phyloP scores from a whole-genome alignment of 2,113 vertebrate species.

The Callocephalon fimbriatum region DNA sequence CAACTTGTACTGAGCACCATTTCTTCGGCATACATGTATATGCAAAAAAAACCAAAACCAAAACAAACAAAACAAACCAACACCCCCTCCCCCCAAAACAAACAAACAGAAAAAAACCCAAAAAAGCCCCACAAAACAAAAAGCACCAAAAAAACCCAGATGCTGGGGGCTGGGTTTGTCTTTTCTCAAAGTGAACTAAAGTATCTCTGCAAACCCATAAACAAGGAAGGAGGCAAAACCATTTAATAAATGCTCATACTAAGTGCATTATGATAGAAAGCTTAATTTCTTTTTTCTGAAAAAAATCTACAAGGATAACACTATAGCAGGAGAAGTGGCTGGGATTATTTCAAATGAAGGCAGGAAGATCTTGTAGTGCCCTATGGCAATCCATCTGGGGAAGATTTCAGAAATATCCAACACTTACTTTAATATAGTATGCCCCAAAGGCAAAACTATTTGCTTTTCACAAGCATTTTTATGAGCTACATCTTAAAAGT shows the following conservation, averaged over 20 bases:
- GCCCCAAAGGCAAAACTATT: constrained; percentile 67
- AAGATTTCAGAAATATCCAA: constrained; percentile 40
- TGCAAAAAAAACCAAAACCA: too few species aligned
- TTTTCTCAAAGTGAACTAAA: neutral
- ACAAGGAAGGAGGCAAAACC: neutral
- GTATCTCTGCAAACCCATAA: neutral
- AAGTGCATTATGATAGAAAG: neutral
- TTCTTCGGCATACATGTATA: neutral
- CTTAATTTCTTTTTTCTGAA: neutral
- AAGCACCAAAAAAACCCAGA: neutral
- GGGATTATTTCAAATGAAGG: constrained; percentile 8
- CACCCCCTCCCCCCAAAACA: too few species aligned
- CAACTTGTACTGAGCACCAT: neutral
- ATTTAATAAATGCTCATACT: neutral
- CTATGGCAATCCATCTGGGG: constrained; percentile 42
- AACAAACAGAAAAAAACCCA: neutral
- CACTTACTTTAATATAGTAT: constrained; percentile 50
- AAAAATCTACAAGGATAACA: neutral
- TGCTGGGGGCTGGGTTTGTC: neutral
- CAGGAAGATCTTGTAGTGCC: neutral
- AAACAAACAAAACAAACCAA: neutral
- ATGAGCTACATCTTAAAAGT: constrained; percentile 70
- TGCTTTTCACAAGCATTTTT: constrained; percentile 68
- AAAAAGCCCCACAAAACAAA: neutral
- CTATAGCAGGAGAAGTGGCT: neutral